A percentile compares a stretch with the other conserved stretches of the same genome.
These are phyloP conservation scores for Speoplatyrhinus poulsoni DNA, from an alignment of 2,113 vertebrate genomes.

Conservation along the genomic window DNA sequence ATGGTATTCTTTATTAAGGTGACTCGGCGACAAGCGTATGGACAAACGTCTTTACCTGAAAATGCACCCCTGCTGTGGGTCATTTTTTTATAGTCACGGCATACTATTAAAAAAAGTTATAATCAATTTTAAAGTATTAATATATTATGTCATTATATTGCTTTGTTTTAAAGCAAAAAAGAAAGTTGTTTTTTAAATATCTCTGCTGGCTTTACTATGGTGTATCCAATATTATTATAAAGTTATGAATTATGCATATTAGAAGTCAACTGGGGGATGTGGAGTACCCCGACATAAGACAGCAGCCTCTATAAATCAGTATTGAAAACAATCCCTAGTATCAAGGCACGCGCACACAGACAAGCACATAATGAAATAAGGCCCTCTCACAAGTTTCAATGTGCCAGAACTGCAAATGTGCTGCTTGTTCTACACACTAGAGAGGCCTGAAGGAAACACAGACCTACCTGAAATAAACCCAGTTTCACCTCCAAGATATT, in stretches of 20 bases:
- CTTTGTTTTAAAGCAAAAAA: conserved; percentile 26
- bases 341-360: conserved; percentile 7
- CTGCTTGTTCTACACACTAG: conserved; percentile 21
- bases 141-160: conserved; percentile 1
- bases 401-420: conserved; percentile 19
- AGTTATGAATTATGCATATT: conserved; percentile 57
- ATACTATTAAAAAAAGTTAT: conserved; percentile 3
- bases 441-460: neutral
- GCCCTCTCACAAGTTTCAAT: conserved; percentile 27
- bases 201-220: conserved; percentile 8
- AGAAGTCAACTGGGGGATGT: conserved; percentile 30
- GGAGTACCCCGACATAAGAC: conserved; percentile 34
- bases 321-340: conserved; percentile 20
- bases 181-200: conserved; percentile 1
- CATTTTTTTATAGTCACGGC: neutral
- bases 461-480: neutral
- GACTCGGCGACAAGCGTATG: neutral
- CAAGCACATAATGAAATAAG: conserved; percentile 5
- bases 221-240: conserved; percentile 33
- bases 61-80: neutral
- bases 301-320: conserved; percentile 9
- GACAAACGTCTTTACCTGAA: neutral
- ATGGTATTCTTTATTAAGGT: neutral
- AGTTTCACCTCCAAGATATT: neutral
- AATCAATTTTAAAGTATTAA: neutral